Evolutionary conservation across 2,888 invertebrate species (phyloP).

Genomic region (Hypena proboscidalis): DNA sequence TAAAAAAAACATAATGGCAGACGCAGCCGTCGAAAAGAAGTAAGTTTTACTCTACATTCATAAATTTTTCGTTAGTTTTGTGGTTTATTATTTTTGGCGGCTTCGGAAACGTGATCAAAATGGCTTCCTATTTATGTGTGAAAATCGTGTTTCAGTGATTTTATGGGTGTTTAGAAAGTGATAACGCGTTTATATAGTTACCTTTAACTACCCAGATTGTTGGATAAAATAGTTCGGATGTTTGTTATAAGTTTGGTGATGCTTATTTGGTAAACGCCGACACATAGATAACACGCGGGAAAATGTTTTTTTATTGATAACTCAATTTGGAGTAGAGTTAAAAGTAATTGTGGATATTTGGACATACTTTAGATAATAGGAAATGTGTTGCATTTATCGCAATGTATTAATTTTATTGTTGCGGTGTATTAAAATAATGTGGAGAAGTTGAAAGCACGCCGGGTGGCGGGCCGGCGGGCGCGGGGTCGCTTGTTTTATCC

Average conservation of each 20-base stretch:
- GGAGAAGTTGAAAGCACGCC: constrained; percentile 67
- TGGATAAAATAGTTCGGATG: constrained; percentile 38
- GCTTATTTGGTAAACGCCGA: constrained; percentile 61
- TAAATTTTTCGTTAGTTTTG: constrained; percentile 44
- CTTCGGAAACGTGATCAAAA: constrained; percentile 82
- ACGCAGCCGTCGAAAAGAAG: constrained; percentile 88
- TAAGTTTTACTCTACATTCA: constrained; percentile 76
- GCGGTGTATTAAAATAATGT: constrained; percentile 41
- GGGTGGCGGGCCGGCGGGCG: constrained; percentile 56
- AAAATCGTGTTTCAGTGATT: constrained; percentile 54
- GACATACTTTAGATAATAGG: constrained; percentile 3
- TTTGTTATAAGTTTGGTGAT: constrained; percentile 52
- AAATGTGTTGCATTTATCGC: constrained; percentile 23
- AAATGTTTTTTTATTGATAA: constrained; percentile 53
- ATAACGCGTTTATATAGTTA: constrained; percentile 5
- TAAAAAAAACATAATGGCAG: constrained; percentile 85
- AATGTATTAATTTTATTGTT: constrained; percentile 36
- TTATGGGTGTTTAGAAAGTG: constrained; percentile 28
- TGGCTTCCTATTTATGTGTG: constrained; percentile 80
- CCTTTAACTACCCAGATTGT: constrained; percentile 5
- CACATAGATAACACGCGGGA: constrained; percentile 70
- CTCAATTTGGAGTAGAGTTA: constrained; percentile 12
- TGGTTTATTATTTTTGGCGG: constrained; percentile 73
- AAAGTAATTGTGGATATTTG: not conserved
- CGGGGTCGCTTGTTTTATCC: constrained; percentile 62